Conservation (phyloP, 2,888 invertebrate genomes). For the Temnothorax rugatulus region DNA sequence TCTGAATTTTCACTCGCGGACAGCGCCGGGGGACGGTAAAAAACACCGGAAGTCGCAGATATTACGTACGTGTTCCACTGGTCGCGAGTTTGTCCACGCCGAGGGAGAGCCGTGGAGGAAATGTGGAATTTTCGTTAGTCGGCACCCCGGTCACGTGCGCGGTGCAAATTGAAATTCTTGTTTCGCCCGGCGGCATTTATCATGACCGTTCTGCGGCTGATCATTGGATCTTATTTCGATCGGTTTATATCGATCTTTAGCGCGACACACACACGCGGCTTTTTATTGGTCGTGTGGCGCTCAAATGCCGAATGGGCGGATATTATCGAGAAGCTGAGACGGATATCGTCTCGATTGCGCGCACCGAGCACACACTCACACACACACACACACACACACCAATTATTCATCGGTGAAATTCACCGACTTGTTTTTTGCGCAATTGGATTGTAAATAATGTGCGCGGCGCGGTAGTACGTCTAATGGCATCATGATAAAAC, state of each 20-base stretch:
- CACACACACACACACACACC: not conserved
- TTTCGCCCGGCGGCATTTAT: conserved; percentile 78
- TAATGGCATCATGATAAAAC: conserved; percentile 44
- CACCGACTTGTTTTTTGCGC: conserved; percentile 19
- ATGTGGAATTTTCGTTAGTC: conserved; percentile 67
- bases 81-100: conserved; percentile 49
- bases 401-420: conserved; percentile 42
- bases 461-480: conserved; percentile 26
- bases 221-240: conserved; percentile 58
- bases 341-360: conserved; percentile 35
- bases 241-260: conserved; percentile 60
- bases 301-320: not conserved
- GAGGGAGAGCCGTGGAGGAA: conserved; percentile 39
- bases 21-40: conserved; percentile 29
- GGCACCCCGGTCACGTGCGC: conserved; percentile 76
- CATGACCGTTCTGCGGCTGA: conserved; percentile 68
- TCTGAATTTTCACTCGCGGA: conserved; percentile 50
- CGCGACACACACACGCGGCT: conserved; percentile 19
- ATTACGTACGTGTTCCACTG: conserved; percentile 44
- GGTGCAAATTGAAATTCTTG: conserved; percentile 83
- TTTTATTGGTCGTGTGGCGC: not conserved
- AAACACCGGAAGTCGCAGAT: conserved; percentile 61
- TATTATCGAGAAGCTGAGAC: conserved; percentile 27
- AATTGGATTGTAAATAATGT: conserved; percentile 41
- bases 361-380: not conserved